These are phyloP conservation scores for Urocynchramus pylzowi DNA, from an alignment of 2,113 vertebrate species.

Conservation along the genomic window DNA sequence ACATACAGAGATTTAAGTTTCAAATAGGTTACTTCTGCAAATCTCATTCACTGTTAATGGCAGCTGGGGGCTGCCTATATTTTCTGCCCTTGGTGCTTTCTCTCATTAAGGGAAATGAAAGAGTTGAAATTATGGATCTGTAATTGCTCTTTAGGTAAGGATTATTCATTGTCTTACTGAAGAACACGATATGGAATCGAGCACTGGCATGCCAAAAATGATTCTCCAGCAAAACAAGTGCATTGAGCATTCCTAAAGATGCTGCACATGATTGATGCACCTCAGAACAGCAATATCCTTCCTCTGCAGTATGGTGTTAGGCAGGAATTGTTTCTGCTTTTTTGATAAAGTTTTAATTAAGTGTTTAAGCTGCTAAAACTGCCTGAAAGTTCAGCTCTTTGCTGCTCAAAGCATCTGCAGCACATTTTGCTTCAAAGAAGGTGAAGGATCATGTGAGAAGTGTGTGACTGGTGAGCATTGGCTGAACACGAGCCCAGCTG, in stretches of 20 bases:
- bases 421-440: background rate
- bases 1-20: background rate
- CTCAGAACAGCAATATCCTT: background rate
- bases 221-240: background rate
- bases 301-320: background rate
- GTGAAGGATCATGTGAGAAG: fast-evolving
- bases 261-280: background rate
- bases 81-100: background rate
- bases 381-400: background rate
- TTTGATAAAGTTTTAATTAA: background rate
- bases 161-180: background rate
- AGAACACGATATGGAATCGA: background rate
- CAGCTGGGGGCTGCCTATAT: background rate
- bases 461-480: fast-evolving
- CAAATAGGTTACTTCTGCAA: background rate
- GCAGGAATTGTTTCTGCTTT: background rate
- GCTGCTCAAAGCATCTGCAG: background rate
- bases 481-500: background rate
- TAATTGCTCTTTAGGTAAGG: constrained; percentile 18
- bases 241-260: background rate
- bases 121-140: background rate
- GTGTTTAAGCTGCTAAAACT: background rate
- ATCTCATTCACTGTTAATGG: background rate
- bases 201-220: background rate
- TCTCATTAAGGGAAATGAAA: constrained; percentile 1